Percentiles rank a stretch among this genome's conserved stretches.
Evolutionary conservation across 37 sponge, comb jelly and placozoan genomes (phyloP).

Genomic region (Cladorhizidae sp.): DNA sequence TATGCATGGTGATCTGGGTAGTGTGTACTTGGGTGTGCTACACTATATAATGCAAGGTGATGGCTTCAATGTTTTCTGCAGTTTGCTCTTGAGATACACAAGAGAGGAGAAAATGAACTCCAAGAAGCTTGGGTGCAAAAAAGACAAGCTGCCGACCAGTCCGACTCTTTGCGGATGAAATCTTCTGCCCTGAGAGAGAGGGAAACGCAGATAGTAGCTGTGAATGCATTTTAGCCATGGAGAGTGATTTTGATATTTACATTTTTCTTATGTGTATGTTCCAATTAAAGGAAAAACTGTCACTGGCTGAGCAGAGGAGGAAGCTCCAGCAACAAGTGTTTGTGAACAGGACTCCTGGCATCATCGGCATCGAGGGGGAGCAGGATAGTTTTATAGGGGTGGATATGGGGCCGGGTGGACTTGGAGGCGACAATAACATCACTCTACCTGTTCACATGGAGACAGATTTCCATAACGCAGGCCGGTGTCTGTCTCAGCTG

Average conservation of each 20-base stretch:
- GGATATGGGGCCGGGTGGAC: no score
- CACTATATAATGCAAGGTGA: no score
- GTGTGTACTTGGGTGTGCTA: no score
- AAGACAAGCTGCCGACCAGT: constrained; percentile 9
- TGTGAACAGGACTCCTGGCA: not conserved
- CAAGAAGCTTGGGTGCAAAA: constrained; percentile 21
- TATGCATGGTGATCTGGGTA: no score
- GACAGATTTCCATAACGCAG: no score
- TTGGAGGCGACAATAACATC: no score
- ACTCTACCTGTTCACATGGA: no score
- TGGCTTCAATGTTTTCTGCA: no score
- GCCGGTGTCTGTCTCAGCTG: not conserved
- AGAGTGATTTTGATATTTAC: not conserved
- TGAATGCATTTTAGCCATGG: constrained; percentile 7
- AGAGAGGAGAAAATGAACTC: constrained; percentile 44
- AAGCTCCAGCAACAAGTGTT: constrained; percentile 17
- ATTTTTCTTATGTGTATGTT: not conserved
- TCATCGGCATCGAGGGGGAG: not conserved
- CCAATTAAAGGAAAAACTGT: constrained; percentile 21
- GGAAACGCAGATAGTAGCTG: constrained; percentile 43
- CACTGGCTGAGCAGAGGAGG: constrained; percentile 29
- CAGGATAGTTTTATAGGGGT: not conserved
- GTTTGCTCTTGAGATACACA: constrained; percentile 34
- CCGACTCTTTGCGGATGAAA: constrained; percentile 6
- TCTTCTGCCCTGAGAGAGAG: constrained; percentile 17